Percentiles rank a stretch among this genome's conserved stretches.
Evolutionary conservation across 2,113 vertebrate species (phyloP).

Genomic region (Muntiacus muntjak): DNA sequence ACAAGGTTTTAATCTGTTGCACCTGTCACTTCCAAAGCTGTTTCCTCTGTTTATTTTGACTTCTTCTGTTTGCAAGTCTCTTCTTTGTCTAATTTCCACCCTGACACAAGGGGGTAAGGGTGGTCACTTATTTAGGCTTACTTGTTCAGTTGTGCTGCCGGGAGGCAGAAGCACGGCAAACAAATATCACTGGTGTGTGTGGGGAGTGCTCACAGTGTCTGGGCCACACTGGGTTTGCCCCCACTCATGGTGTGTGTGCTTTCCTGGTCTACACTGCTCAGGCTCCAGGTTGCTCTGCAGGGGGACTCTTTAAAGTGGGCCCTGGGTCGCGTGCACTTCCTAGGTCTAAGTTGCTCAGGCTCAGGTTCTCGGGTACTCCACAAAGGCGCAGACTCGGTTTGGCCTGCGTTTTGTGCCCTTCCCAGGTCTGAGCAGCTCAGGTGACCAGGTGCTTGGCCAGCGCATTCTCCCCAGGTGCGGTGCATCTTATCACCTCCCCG

Average conservation of each 20-base stretch:
- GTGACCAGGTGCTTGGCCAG: not conserved
- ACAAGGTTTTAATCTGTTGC: not conserved
- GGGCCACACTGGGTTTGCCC: not conserved
- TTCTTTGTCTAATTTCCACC: not conserved
- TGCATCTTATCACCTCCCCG: not conserved
- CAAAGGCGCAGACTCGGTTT: not conserved
- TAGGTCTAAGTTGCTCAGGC: not conserved
- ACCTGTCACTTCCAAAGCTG: not conserved
- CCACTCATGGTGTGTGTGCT: not conserved
- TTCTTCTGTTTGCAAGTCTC: not conserved
- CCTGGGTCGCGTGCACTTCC: not conserved
- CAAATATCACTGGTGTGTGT: not conserved
- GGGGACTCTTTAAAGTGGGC: not conserved
- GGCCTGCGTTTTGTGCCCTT: not conserved
- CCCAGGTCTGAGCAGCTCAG: not conserved
- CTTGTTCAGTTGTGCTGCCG: not conserved
- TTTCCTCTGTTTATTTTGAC: not conserved
- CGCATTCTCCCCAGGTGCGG: not conserved
- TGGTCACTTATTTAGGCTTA: not conserved
- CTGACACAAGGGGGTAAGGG: not conserved
- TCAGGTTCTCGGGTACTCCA: not conserved
- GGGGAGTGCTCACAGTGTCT: not conserved
- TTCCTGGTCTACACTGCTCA: not conserved
- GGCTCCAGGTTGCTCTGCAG: not conserved
- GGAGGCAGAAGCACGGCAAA: not conserved